phyloP scores from a whole-genome alignment of 2,888 invertebrate genomes.

The Orthosia incerta region DNA sequence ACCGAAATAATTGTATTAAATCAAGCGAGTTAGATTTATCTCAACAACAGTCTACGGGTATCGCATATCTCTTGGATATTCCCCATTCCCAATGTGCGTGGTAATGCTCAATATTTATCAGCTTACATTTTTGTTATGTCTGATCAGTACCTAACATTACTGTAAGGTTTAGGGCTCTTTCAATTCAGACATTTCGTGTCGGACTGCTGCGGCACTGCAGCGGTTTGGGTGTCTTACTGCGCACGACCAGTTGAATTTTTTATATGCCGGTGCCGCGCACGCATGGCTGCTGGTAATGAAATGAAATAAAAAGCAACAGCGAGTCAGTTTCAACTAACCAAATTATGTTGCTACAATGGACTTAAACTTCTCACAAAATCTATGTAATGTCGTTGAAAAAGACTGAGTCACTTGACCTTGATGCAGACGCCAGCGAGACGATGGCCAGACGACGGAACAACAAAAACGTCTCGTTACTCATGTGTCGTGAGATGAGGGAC shows the following conservation, averaged over 20 bases:
- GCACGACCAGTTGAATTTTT: too few species aligned
- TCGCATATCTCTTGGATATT: not conserved
- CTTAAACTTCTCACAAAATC: slow-evolving; percentile 41
- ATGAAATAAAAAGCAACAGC: too few species aligned
- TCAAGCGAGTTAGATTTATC: too few species aligned
- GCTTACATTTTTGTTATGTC: not conserved
- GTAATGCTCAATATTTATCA: not conserved
- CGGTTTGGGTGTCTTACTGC: too few species aligned
- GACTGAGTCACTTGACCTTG: slow-evolving; percentile 77
- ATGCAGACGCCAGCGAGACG: slow-evolving; percentile 74
- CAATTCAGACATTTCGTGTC: too few species aligned
- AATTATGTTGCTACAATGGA: not conserved
- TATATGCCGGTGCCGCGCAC: too few species aligned
- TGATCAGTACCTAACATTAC: not conserved
- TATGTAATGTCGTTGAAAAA: slow-evolving; percentile 42
- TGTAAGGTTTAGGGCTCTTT: not conserved
- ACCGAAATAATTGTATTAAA: too few species aligned
- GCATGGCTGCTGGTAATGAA: too few species aligned
- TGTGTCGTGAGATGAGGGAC: slow-evolving; percentile 57
- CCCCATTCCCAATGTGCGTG: not conserved
- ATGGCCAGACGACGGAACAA: slow-evolving; percentile 68
- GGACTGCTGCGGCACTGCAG: too few species aligned
- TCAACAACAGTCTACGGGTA: too few species aligned
- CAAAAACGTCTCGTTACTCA: slow-evolving; percentile 70
- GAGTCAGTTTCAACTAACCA: too few species aligned